Evolutionary conservation across 2,888 invertebrate genomes (phyloP), one percentile per base, ranked within the genome.

Genomic region (Hofmannophila pseudospretella): DNA sequence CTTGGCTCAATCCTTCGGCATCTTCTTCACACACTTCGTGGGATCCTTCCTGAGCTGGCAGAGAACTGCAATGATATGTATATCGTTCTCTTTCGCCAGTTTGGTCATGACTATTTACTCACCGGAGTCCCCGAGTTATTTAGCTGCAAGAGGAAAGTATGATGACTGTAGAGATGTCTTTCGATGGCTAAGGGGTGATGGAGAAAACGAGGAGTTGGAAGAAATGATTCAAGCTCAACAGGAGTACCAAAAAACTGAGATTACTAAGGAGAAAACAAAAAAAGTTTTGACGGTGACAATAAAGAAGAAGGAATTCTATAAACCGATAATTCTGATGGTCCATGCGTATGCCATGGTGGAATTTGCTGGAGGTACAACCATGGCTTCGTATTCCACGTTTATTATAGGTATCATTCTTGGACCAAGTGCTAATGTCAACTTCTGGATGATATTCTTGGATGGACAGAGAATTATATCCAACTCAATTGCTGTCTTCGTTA

Each of bases 101-200:
- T 60, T 90, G 3, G 12, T 71, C 3, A 70, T 81, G 65, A 71
- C 63, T 0, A 54, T 70, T 7, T 71, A 62, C 28, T 60, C 65
- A 0, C 90, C 90, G 0, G 93, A 93, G 68, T 89, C 91, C 3
- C 92, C 92, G 0, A 86, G 86, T 38, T 93, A 91, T 91, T 57
- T 93, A 8, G 80, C 90, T 0, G 77, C 88, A 0, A 89, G 84
- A 50, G 88, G 88, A 0, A 77, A 71, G 9, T 67, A 77, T 2
- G 78, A 81, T 0, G 85, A 90, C 32, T 91, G 92, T 3, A 78
- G 86, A 42, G 58, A 67, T 12, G 79, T 89, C 0, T 89, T 91
- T 10, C 67, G 73, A 36, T 90, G 88, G 84, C 81, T 90, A 16
- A 69, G 91, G 51, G 91, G 90, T 1, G 64, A 73, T 8, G 73